These are phyloP conservation scores for Lycodopsis pacificus DNA, from an alignment of 2,797 vertebrate genomes.

Conservation along the genomic window DNA sequence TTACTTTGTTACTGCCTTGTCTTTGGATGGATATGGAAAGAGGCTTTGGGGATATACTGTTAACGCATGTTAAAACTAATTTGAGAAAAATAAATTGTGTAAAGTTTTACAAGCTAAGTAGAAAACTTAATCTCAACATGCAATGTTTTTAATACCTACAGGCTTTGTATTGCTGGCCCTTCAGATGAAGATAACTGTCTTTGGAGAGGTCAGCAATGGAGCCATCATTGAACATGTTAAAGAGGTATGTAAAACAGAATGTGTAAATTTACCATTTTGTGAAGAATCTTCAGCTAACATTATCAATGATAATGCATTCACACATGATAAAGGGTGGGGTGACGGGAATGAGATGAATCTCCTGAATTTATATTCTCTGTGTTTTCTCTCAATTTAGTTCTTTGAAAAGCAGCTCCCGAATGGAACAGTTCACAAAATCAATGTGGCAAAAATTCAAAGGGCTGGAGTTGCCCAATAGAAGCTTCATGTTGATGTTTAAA, in stretches of 20 bases:
- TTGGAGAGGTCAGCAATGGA: slow-evolving; percentile 35
- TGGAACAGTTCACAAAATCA: slow-evolving; percentile 22
- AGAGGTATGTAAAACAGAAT: slow-evolving; percentile 44
- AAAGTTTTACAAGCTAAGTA: not conserved
- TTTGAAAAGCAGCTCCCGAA: slow-evolving; percentile 32
- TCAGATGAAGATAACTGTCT: slow-evolving; percentile 27
- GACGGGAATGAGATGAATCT: not conserved
- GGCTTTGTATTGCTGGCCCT: slow-evolving; percentile 13
- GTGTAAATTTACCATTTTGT: too few species aligned
- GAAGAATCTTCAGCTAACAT: not conserved
- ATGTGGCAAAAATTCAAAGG: slow-evolving; percentile 22
- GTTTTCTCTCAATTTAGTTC: slow-evolving; percentile 46
- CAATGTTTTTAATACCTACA: not conserved
- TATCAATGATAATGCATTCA: not conserved
- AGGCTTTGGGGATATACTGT: not conserved
- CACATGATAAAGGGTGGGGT: not conserved
- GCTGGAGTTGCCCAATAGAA: not conserved
- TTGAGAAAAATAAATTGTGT: not conserved
- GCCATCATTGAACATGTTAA: slow-evolving; percentile 25
- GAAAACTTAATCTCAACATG: not conserved
- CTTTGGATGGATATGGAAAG: not conserved
- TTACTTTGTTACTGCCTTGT: not conserved
- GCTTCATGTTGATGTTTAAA: not conserved
- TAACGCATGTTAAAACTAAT: not conserved
- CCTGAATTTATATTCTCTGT: not conserved